A percentile compares a stretch with the other conserved stretches of the same genome.
Evolutionary conservation across 2,113 vertebrate genomes (phyloP).

Genomic region (Sylvilagus bachmani): DNA sequence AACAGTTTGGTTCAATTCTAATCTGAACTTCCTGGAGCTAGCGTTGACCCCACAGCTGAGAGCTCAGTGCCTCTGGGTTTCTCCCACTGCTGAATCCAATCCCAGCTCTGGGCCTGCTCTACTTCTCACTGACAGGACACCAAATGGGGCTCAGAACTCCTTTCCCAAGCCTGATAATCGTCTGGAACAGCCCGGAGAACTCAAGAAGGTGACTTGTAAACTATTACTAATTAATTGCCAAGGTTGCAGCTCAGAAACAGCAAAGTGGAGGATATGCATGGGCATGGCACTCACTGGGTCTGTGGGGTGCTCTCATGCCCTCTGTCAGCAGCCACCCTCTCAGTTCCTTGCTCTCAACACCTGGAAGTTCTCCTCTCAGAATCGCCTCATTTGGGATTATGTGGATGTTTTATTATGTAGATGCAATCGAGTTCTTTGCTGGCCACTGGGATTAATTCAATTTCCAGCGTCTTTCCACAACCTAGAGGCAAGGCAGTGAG

Average conservation of each 20-base stretch:
- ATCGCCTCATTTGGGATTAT: not conserved
- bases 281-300: too few relatives aligned
- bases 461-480: not conserved
- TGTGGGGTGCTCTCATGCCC: rapidly evolving
- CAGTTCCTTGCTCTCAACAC: not conserved
- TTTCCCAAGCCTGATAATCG: not conserved
- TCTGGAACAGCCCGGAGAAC: not conserved
- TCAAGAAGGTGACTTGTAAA: not conserved
- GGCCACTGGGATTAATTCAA: not conserved
- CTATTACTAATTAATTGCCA: not conserved
- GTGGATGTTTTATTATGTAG: not conserved
- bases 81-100: not conserved
- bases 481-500: not conserved
- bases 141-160: not conserved
- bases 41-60: not conserved
- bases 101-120: not conserved
- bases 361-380: not conserved
- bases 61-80: not conserved
- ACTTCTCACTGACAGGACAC: not conserved
- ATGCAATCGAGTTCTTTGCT: not conserved
- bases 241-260: not conserved
- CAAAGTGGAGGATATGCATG: not conserved
- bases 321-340: not conserved
- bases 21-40: not conserved
- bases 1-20: not conserved